Percentiles rank a stretch among this genome's conserved stretches.
These are phyloP conservation scores for Darevskia mixta DNA, from an alignment of 2,797 vertebrate genomes.

Conservation along the genomic window DNA sequence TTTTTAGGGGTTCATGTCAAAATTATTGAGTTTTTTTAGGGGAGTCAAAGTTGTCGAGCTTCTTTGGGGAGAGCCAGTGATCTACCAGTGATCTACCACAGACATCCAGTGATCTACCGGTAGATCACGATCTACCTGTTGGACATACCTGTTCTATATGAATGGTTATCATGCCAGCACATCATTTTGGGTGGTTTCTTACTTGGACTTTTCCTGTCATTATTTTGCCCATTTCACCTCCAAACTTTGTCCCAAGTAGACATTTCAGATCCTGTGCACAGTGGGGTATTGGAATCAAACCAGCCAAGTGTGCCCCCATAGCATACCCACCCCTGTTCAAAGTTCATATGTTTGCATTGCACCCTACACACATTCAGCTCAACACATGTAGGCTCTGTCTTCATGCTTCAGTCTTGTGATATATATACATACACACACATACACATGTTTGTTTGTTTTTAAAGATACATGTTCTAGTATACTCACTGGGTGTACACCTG, in stretches of 20 bases:
- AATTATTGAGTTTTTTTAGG: too few relatives aligned
- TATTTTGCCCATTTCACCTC: constrained; percentile 17
- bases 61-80: too few relatives aligned
- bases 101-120: too few relatives aligned
- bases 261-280: background rate
- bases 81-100: too few relatives aligned
- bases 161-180: constrained; percentile 35
- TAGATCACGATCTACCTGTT: too few relatives aligned
- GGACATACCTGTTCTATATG: background rate
- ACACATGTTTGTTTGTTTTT: background rate
- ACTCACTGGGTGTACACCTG: background rate
- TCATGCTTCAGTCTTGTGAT: background rate
- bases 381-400: background rate
- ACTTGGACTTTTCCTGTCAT: constrained; percentile 29
- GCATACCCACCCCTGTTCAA: background rate
- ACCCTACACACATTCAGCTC: background rate
- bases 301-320: background rate
- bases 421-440: too few relatives aligned
- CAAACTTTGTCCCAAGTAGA: background rate
- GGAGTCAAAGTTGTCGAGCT: too few relatives aligned
- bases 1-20: too few relatives aligned
- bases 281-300: background rate
- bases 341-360: background rate
- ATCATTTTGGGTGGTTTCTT: constrained; percentile 32
- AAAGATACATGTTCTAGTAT: background rate